phyloP scores from a whole-genome alignment of 1,140 invertebrate genomes.

The Achroia grisella region DNA sequence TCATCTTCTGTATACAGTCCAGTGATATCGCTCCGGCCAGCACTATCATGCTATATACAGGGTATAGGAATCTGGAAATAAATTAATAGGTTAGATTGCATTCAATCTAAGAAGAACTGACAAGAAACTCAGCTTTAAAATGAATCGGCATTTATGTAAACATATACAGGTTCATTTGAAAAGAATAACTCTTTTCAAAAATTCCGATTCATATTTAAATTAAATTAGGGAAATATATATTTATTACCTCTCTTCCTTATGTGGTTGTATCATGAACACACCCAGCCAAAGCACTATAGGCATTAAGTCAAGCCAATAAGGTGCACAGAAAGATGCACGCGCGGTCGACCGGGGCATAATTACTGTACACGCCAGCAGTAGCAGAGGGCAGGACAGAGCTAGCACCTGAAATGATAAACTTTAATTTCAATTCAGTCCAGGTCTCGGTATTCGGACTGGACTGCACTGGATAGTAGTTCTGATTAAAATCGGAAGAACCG shows the following conservation, averaged over 20 bases:
- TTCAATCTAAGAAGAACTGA: neutral
- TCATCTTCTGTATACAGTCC: constrained; percentile 86
- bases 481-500: too few species aligned
- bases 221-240: too few species aligned
- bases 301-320: constrained; percentile 82
- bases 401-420: constrained; percentile 28
- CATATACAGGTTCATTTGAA: too few species aligned
- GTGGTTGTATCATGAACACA: constrained; percentile 93
- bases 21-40: constrained; percentile 89
- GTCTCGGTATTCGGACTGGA: constrained; percentile 1
- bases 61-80: constrained; percentile 88
- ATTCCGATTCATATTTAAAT: too few species aligned
- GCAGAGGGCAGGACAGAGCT: constrained; percentile 35
- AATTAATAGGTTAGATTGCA: constrained; percentile 11
- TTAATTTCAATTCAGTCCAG: constrained; percentile 8
- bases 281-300: constrained; percentile 92
- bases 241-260: constrained; percentile 92
- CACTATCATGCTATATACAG: constrained; percentile 94
- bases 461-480: too few species aligned
- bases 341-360: constrained; percentile 75
- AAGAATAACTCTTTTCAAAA: too few species aligned
- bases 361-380: constrained; percentile 73
- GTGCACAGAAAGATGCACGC: constrained; percentile 78
- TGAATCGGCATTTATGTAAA: neutral
- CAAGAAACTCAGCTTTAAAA: neutral